Percentiles rank a stretch among this genome's conserved stretches.
These are phyloP conservation scores for Bambusicola thoracicus DNA, from an alignment of 2,113 vertebrate species.

Conservation along the genomic window DNA sequence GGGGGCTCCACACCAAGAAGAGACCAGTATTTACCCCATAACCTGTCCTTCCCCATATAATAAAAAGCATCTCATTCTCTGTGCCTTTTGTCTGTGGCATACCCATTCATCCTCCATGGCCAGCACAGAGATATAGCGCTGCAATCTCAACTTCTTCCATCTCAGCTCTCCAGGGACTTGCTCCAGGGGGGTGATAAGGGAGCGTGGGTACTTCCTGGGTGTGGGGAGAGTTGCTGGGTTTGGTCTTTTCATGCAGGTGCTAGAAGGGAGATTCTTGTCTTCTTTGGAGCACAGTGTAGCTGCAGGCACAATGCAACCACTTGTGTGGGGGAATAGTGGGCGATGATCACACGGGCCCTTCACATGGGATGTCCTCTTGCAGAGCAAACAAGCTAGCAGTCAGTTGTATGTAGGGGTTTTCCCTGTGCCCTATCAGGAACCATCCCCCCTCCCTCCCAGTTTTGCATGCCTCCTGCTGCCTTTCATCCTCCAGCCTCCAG, in stretches of 20 bases:
- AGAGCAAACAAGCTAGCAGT: not conserved
- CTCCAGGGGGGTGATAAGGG: not conserved
- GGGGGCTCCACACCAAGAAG: not conserved
- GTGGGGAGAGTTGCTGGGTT: not conserved
- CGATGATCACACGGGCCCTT: constrained; percentile 43
- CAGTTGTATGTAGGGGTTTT: not conserved
- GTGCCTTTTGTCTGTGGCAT: not conserved
- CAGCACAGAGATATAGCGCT: not conserved
- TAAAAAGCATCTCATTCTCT: not conserved
- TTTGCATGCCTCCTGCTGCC: constrained; percentile 27
- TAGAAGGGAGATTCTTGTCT: constrained; percentile 56
- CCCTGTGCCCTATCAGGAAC: constrained; percentile 2
- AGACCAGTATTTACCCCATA: not conserved
- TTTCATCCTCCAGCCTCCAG: constrained; percentile 6
- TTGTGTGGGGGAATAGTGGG: constrained; percentile 56
- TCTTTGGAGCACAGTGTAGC: constrained; percentile 7
- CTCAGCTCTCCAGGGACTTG: not conserved
- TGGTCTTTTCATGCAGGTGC: constrained; percentile 6
- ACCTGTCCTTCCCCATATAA: not conserved
- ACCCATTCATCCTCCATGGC: not conserved
- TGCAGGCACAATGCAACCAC: constrained; percentile 46
- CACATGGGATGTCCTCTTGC: not conserved
- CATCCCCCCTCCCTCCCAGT: not conserved
- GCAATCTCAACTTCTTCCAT: not conserved
- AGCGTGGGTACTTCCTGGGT: not conserved